Base-by-base conservation (phyloP, 2,888 invertebrate genomes). In the Heliconius cydno region DNA sequence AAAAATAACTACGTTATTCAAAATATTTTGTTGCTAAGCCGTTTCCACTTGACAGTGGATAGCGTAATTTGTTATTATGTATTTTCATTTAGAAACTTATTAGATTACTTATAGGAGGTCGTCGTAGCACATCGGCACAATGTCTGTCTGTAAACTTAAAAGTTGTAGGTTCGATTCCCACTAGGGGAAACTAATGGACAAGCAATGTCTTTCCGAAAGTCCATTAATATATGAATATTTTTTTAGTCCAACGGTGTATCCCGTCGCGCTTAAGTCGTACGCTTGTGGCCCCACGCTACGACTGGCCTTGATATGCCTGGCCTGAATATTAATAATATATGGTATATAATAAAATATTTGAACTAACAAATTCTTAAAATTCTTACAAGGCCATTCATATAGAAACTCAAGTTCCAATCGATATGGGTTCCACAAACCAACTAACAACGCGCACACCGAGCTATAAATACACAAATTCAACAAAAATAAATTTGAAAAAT, bases 401-500 rank as follows among this genome's bases (percentile, higher is more conserved):
- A 52, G 52, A 60, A 60, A 10, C n/a, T 60, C 10, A 60, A 60
- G n/a, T 70, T 2, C 15, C 68, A 41, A 70, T 12, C 6, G 38
- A 41, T n/a, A 41, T n/a, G 12, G 41, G 5, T 9, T 34, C 52
- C 1, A 73, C 10, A n/a, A 60, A n/a, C 34, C 12, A 6, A 73
- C 28, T n/a, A 25, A 70, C 46, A 70, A 46, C 41, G 46, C 25
- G n/a, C 25, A 46, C 28, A 25, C 9, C 6, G 15, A 4, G 22
- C 13, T 68, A 41, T 6, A 72, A 19, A 46, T 25, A 30, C 63
- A 74, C 13, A 60, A 63, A 22, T 22, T 19, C 52, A 46, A 65
- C 65, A 57, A 25, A 78, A 78, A 78, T 60, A 57, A 52, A 41
- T 66, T 57, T 46, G 57, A 71, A 77, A 71, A 70, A 41, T 63